Conservation (phyloP, 2,888 invertebrate species). For the Papilio gigon region DNA sequence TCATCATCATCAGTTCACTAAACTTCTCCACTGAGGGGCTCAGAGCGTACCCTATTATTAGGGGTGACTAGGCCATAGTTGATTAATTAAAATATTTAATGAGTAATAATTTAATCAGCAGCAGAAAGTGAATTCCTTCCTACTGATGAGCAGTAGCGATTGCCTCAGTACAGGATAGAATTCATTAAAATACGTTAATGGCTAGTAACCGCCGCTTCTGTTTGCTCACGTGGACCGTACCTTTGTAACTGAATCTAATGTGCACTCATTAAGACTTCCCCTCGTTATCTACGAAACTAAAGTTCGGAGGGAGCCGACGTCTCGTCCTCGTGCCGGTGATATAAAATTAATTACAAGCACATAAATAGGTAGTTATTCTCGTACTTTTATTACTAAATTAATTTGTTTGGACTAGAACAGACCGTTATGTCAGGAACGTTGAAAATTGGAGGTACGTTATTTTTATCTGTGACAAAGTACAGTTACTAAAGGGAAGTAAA, state of each 20-base stretch:
- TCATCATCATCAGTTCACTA: too few species aligned
- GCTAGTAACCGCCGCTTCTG: constrained; percentile 54
- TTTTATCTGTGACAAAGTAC: not conserved
- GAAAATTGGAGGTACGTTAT: constrained; percentile 2
- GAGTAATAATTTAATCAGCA: constrained; percentile 26
- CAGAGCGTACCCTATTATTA: too few species aligned
- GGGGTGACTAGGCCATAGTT: too few species aligned
- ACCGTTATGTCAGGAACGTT: constrained; percentile 28
- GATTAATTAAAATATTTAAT: not conserved
- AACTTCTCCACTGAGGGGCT: too few species aligned
- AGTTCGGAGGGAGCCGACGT: constrained; percentile 2
- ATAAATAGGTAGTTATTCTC: constrained; percentile 30
- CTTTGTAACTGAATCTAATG: constrained; percentile 44
- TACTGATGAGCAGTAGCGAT: constrained; percentile 17
- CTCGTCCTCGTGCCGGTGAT: constrained; percentile 20
- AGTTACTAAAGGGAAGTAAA: not conserved
- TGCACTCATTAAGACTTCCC: constrained; percentile 41
- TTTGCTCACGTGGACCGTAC: constrained; percentile 60
- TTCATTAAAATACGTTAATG: constrained; percentile 44
- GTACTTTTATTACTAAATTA: constrained; percentile 35
- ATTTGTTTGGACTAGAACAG: constrained; percentile 20
- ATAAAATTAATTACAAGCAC: constrained; percentile 37
- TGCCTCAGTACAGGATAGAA: constrained; percentile 25
- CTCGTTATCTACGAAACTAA: constrained; percentile 33
- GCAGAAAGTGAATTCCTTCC: constrained; percentile 28